Conservation (phyloP, 2,888 invertebrate species). For the Lacanobia oleracea region DNA sequence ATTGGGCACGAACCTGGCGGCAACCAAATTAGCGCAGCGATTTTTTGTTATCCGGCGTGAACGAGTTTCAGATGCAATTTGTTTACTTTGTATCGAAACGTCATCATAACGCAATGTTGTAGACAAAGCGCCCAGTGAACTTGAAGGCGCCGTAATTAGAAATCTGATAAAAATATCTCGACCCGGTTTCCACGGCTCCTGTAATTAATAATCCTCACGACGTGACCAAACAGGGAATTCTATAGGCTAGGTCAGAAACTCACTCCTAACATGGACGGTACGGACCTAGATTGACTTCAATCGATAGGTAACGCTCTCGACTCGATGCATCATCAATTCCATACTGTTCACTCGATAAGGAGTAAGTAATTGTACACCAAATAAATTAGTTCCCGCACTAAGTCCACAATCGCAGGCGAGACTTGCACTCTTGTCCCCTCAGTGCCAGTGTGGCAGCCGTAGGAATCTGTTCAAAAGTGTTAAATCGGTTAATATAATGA, state of each 20-base stretch:
- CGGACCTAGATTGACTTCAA: slow-evolving; percentile 74
- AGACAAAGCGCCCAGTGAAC: slow-evolving; percentile 66
- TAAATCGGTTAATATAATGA: slow-evolving; percentile 91
- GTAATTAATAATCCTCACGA: slow-evolving; percentile 80
- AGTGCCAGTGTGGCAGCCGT: slow-evolving; percentile 78
- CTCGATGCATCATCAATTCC: slow-evolving; percentile 73
- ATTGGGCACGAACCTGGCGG: slow-evolving; percentile 67
- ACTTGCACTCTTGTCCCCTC: slow-evolving; percentile 70
- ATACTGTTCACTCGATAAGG: slow-evolving; percentile 63
- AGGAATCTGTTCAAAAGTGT: slow-evolving; percentile 90
- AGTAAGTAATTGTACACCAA: slow-evolving; percentile 67
- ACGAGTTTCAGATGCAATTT: slow-evolving; percentile 68
- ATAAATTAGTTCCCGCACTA: slow-evolving; percentile 60
- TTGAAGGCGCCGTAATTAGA: slow-evolving; percentile 74
- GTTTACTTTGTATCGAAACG: slow-evolving; percentile 75
- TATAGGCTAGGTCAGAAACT: slow-evolving; percentile 76
- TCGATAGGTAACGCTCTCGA: slow-evolving; percentile 68
- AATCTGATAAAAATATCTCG: slow-evolving; percentile 76
- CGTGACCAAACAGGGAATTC: slow-evolving; percentile 80
- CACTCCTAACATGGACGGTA: slow-evolving; percentile 77
- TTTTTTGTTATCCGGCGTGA: slow-evolving; percentile 70
- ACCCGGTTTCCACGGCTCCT: slow-evolving; percentile 77
- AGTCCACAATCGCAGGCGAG: slow-evolving; percentile 54
- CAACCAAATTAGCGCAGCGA: slow-evolving; percentile 73
- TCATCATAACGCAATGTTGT: slow-evolving; percentile 70